Base-by-base conservation (phyloP, 2,888 invertebrate genomes). In the Cheilosia variabilis region DNA sequence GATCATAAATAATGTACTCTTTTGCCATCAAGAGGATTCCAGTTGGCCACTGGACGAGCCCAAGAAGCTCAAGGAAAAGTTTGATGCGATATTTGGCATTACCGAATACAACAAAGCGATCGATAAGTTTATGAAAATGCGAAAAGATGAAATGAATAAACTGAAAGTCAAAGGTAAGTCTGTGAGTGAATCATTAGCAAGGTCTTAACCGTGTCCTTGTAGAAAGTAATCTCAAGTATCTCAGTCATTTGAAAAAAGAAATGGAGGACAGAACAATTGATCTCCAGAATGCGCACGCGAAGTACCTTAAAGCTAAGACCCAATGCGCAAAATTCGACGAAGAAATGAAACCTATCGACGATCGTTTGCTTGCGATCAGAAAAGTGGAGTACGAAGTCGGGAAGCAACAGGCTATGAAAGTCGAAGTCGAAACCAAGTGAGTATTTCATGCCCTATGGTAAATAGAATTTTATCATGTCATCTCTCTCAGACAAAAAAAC, bases 21-120 rank as follows among this genome's bases (percentile, higher is more conserved):
- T 99, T 92, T 99, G 99, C 90, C 99, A 99, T 91, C 99, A 99
- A 94, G 99, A 99, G 92, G 98, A 99, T 88, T 96, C 98, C 0
- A 96, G 96, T 90, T 99, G 99, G 98, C 99, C 99, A 0, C 93
- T 99, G 71, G 97, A 98, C 90, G 98, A 98, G 91, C 96, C 96
- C 0, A 97, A 97, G 91, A 96, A 96, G 89, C 94, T 99, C 0
- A 99, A 99, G 91, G 96, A 97, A 88, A 96, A 96, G 88, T 99
- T 99, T 93, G 99, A 99, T 94, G 97, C 97, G 87, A 99, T 99
- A 88, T 99, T 99, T 93, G 98, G 98, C 89, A 97, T 98, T 0
- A 96, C 96, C 0, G 96, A 96, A 90, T 99, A 98, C 90, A 98
- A 98, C 88, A 97, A 97, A 90, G 97, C 97, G 82, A 94, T 98